Conservation (phyloP, 2,113 vertebrate genomes). For the Clarias batrachus region DNA sequence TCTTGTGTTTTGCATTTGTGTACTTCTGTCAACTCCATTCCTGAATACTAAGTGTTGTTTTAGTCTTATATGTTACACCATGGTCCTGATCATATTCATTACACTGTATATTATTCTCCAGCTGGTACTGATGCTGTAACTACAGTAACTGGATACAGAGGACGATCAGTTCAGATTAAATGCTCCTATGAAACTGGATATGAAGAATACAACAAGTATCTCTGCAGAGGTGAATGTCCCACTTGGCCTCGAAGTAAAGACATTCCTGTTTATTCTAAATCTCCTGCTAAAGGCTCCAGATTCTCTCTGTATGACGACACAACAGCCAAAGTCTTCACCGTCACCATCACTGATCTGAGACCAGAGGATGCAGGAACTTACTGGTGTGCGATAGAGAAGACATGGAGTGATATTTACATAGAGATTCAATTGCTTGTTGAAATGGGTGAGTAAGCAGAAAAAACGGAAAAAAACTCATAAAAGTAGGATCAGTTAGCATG, state of each 20-base stretch:
- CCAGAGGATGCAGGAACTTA: constrained; percentile 55
- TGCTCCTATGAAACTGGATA: constrained; percentile 43
- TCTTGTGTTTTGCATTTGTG: too few species aligned
- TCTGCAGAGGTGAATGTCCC: constrained; percentile 55
- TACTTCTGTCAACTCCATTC: neutral
- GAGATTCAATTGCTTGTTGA: constrained; percentile 57
- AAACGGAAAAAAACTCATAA: neutral
- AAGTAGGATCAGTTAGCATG: too few species aligned
- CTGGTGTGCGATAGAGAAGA: constrained; percentile 47
- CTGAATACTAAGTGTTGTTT: neutral
- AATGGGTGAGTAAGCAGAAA: constrained; percentile 42
- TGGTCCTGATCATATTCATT: neutral
- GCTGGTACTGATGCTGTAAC: neutral
- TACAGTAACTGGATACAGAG: constrained; percentile 40
- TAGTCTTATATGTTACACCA: neutral
- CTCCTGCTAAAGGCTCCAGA: constrained; percentile 35
- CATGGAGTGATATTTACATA: neutral
- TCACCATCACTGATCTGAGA: constrained; percentile 61
- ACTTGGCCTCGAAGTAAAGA: neutral
- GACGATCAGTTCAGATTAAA: constrained; percentile 56
- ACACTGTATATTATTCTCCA: neutral
- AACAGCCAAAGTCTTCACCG: constrained; percentile 46
- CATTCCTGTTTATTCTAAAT: constrained; percentile 9
- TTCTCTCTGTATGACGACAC: constrained; percentile 52
- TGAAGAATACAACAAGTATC: constrained; percentile 40